These are phyloP conservation scores for Cheilosia soror DNA, from an alignment of 2,888 invertebrate species.

Conservation along the genomic window DNA sequence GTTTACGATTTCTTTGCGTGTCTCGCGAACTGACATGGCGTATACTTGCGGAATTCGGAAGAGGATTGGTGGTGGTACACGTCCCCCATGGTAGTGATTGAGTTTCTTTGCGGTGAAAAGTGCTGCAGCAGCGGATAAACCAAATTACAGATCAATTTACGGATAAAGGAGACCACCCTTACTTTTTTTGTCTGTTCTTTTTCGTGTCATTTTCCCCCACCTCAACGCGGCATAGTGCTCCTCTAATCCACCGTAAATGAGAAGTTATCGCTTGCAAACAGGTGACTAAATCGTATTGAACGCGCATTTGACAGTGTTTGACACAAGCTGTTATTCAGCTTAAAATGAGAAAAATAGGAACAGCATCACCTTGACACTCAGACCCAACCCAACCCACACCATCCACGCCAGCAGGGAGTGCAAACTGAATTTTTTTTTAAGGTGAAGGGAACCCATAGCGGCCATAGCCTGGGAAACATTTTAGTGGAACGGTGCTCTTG, in stretches of 20 bases:
- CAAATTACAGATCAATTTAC: conserved; percentile 73
- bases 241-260: conserved; percentile 45
- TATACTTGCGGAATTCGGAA: conserved; percentile 32
- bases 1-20: conserved; percentile 74
- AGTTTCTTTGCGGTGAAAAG: conserved; percentile 49
- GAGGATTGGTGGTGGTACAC: conserved; percentile 28
- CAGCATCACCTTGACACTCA: conserved; percentile 45
- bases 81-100: neutral
- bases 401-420: neutral
- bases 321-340: neutral
- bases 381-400: neutral
- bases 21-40: conserved; percentile 54
- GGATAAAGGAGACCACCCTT: conserved; percentile 52
- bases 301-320: conserved; percentile 49
- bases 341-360: conserved; percentile 1
- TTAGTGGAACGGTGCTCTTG: conserved; percentile 27
- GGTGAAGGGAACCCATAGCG: conserved; percentile 3
- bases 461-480: conserved; percentile 34
- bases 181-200: neutral
- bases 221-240: conserved; percentile 15
- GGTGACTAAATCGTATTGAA: conserved; percentile 58
- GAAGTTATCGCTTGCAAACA: conserved; percentile 56
- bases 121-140: conserved; percentile 68
- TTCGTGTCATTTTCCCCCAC: too few relatives aligned
- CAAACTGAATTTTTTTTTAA: conserved; percentile 3